These are phyloP conservation scores for Prunella himalayana DNA, from an alignment of 2,113 vertebrate species.

Conservation along the genomic window DNA sequence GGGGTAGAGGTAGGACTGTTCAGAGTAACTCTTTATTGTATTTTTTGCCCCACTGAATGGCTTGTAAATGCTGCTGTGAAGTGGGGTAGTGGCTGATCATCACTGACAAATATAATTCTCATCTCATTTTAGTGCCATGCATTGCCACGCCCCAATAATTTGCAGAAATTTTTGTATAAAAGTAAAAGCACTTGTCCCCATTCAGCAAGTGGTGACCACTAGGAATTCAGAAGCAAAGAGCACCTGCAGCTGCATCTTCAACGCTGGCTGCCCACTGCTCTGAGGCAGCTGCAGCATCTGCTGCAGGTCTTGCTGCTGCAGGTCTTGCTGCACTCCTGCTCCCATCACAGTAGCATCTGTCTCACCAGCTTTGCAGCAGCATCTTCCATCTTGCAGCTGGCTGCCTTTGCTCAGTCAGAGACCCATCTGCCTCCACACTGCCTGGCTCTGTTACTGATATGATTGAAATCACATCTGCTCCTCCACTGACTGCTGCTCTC, in stretches of 20 bases:
- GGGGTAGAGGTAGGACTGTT: background rate
- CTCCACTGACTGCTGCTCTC: background rate
- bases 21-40: background rate
- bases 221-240: background rate
- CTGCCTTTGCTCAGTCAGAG: background rate
- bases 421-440: background rate
- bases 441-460: background rate
- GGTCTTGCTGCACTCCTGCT: background rate
- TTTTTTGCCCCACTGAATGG: background rate
- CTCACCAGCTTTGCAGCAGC: background rate
- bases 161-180: background rate
- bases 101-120: background rate
- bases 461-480: constrained; percentile 7
- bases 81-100: background rate
- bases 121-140: background rate
- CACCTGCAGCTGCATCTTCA: background rate
- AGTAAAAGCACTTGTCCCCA: background rate
- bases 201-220: background rate
- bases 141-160: background rate
- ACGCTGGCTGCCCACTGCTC: background rate
- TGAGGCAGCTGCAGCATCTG: background rate
- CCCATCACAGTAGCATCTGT: background rate
- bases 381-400: background rate
- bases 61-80: background rate
- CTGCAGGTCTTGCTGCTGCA: background rate